Conservation (phyloP, 2,888 invertebrate genomes). For the Cheilosia soror region DNA sequence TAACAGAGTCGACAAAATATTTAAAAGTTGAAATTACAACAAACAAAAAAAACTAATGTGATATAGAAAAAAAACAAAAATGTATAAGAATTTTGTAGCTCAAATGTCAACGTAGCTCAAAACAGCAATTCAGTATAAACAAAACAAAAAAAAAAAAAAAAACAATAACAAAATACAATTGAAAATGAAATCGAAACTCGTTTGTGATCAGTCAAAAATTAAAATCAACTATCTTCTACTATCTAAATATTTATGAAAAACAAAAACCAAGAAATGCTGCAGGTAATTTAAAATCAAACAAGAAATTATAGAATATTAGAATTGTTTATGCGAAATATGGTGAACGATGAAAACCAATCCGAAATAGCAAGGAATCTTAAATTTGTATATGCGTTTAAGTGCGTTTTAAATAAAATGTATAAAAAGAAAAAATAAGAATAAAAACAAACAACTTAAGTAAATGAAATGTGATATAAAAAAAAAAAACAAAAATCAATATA, state of each 20-base stretch:
- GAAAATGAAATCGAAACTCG: slow-evolving; percentile 65
- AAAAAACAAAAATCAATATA: slow-evolving; percentile 38
- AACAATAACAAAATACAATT: slow-evolving; percentile 23
- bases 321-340: slow-evolving; percentile 29
- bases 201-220: slow-evolving; percentile 71
- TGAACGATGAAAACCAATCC: slow-evolving; percentile 27
- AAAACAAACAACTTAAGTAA: slow-evolving; percentile 63
- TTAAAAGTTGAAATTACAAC: slow-evolving; percentile 5
- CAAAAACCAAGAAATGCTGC: slow-evolving; percentile 22
- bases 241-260: slow-evolving; percentile 54
- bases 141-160: slow-evolving; percentile 24
- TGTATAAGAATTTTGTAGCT: slow-evolving; percentile 54
- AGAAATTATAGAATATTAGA: slow-evolving; percentile 38
- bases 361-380: slow-evolving; percentile 27
- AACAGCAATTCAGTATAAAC: slow-evolving; percentile 42
- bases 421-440: slow-evolving; percentile 13
- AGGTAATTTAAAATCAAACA: slow-evolving; percentile 48
- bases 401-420: slow-evolving; percentile 44
- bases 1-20: slow-evolving; percentile 26
- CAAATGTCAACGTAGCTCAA: slow-evolving; percentile 75
- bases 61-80: slow-evolving; percentile 46
- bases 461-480: slow-evolving; percentile 73
- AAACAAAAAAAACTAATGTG: slow-evolving; percentile 55
- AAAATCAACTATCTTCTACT: slow-evolving; percentile 55
- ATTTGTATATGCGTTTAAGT: slow-evolving; percentile 66